Conservation (phyloP, 2,797 vertebrate genomes). For the Podargus strigoides region DNA sequence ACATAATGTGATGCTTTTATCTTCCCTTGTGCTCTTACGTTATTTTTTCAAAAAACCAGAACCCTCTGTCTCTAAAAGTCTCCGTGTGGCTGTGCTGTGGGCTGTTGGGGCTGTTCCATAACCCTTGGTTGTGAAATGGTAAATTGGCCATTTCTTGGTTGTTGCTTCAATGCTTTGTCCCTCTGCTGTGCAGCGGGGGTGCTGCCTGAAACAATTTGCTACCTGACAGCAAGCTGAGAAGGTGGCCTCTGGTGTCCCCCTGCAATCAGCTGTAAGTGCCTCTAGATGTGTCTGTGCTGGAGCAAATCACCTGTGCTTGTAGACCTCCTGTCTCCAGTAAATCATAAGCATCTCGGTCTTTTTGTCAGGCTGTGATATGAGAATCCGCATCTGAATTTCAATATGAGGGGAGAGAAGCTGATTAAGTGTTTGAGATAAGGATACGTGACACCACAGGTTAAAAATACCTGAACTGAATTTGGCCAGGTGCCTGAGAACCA, state of each 20-base stretch:
- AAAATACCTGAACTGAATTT: constrained; percentile 66
- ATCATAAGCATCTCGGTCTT: constrained; percentile 71
- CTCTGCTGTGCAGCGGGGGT: accelerated
- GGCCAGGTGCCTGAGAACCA: constrained; percentile 28
- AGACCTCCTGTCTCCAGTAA: constrained; percentile 76
- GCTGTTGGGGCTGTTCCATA: background rate
- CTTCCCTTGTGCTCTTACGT: background rate
- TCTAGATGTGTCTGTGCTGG: constrained; percentile 18
- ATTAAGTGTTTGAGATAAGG: constrained; percentile 77
- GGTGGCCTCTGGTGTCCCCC: background rate
- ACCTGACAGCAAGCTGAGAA: background rate
- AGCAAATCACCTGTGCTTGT: constrained; percentile 48
- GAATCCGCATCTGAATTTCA: constrained; percentile 68
- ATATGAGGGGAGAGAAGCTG: constrained; percentile 46
- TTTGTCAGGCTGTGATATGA: constrained; percentile 68
- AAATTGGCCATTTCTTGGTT: background rate
- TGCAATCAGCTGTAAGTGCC: background rate
- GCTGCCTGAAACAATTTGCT: background rate
- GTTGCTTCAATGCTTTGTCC: background rate
- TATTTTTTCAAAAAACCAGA: background rate
- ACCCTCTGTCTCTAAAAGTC: accelerated
- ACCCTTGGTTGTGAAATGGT: background rate
- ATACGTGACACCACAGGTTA: constrained; percentile 71
- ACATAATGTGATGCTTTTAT: background rate
- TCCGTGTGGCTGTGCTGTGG: accelerated